phyloP scores from a whole-genome alignment of 1,140 invertebrate species.

The Adelges cooleyi region DNA sequence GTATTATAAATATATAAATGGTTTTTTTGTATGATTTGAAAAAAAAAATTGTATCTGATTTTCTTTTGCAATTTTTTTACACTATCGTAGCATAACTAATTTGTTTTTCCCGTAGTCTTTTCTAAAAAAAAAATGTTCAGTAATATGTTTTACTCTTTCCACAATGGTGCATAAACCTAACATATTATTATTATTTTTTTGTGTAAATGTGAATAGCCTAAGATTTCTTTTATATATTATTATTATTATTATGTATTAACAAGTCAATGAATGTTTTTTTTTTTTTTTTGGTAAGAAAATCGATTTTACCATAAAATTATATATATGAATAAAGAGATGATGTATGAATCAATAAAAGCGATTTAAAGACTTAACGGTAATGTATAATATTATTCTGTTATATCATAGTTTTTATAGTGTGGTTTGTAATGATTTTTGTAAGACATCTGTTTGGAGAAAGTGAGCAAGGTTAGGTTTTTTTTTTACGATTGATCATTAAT shows the following conservation, averaged over 20 bases:
- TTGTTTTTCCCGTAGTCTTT: no score
- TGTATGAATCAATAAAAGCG: no score
- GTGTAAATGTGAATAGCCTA: constrained; percentile 19
- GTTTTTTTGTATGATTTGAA: no score
- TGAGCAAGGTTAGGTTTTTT: no score
- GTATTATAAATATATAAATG: no score
- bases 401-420: no score
- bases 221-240: constrained; percentile 5
- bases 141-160: constrained; percentile 22
- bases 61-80: constrained; percentile 27
- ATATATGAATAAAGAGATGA: constrained; percentile 11
- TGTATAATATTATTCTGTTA: no score
- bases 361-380: no score
- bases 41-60: constrained; percentile 20
- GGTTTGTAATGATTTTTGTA: no score
- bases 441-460: no score
- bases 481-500: no score
- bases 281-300: constrained; percentile 22
- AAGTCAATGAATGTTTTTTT: constrained; percentile 15
- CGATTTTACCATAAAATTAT: constrained; percentile 14
- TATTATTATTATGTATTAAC: not conserved
- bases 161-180: constrained; percentile 26
- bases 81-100: not conserved
- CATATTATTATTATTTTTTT: constrained; percentile 19
- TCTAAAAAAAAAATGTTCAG: no score